Conservation (phyloP, 2,888 invertebrate genomes). For the Suillia variegata region DNA sequence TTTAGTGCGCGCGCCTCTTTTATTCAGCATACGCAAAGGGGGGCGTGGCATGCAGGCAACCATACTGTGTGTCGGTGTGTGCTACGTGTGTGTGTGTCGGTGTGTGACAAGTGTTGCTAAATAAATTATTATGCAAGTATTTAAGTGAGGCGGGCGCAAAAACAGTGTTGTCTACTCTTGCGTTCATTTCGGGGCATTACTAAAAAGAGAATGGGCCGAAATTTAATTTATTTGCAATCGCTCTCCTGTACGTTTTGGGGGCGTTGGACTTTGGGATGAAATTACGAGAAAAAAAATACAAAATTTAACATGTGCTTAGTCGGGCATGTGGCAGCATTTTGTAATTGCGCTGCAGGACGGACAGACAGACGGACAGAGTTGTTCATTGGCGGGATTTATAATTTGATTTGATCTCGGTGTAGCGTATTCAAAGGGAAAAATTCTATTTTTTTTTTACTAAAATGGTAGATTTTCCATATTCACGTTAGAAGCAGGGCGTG, state of each 20-base stretch:
- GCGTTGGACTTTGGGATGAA: background rate
- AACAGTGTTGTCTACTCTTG: background rate
- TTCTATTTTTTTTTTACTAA: too few relatives aligned
- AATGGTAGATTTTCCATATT: too few relatives aligned
- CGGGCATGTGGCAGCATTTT: background rate
- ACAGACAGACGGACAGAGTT: slow-evolving; percentile 4
- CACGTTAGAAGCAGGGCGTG: too few relatives aligned
- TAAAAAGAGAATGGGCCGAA: background rate
- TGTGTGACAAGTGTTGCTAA: slow-evolving; percentile 3
- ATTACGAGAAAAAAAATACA: too few relatives aligned
- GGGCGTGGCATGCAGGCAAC: too few relatives aligned
- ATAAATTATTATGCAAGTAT: background rate
- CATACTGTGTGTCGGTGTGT: background rate
- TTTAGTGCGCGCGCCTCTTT: too few relatives aligned
- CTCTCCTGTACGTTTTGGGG: too few relatives aligned
- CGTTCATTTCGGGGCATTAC: background rate
- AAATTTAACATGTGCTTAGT: background rate
- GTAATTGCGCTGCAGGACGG: background rate
- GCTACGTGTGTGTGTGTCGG: background rate
- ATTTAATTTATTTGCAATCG: background rate
- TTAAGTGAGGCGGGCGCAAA: too few relatives aligned
- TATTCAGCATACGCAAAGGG: background rate
- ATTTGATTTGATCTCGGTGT: slow-evolving; percentile 37
- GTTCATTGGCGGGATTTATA: slow-evolving; percentile 49
- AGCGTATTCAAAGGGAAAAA: too few relatives aligned